Base-by-base conservation (phyloP, 37 sponge, comb jelly and placozoan genomes). In the Halichondria panicea region DNA sequence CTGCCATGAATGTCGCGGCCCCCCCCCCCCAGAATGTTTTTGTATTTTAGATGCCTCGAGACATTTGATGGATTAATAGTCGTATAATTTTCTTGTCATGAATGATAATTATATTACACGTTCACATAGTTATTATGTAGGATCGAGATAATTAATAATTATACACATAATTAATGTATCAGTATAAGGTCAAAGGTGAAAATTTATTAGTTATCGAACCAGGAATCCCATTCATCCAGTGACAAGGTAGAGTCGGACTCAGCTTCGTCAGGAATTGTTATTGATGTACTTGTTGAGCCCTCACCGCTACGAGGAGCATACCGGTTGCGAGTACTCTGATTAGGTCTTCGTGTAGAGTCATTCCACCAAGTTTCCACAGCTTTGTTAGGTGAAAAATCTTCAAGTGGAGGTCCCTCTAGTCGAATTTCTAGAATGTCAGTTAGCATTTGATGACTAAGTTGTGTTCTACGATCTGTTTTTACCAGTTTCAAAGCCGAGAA, bases 401-500 rank as follows among this genome's bases (percentile, higher is more conserved):
- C 32, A 8, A 79, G 50, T 18, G 71, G 5, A 22, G 71, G 71
- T 33, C 80, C 80, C 42, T 79, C 70, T 15, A 68, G 31, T 19
- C 41, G 36, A 66, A 79, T 69, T 35, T 79, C 70, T 44, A 69
- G 43, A 21, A 79, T 62, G 71, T 79, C 71, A 68, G 37, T 68
- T 21, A 79, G 71, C 12, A 71, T 79, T 15, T 58, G 50, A 35
- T 37, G 5, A 28, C 58, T 28, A 8, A 79, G 50, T 2, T 37
- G 54, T 31, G 80, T 79, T 50, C 71, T 78, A 6, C 79, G 46
- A n/a, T 36, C 34, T 40, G 80, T 79, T 63, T 79, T 79, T 37
- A 79, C 18, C 30, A 57, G 22, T 45, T 70, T 79, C 62, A 79
- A 41, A 4, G 63, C 18, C 6, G 80, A 79, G 63, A 79, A 79